Conservation (phyloP, 2,888 invertebrate genomes). For the Lymantria dispar region DNA sequence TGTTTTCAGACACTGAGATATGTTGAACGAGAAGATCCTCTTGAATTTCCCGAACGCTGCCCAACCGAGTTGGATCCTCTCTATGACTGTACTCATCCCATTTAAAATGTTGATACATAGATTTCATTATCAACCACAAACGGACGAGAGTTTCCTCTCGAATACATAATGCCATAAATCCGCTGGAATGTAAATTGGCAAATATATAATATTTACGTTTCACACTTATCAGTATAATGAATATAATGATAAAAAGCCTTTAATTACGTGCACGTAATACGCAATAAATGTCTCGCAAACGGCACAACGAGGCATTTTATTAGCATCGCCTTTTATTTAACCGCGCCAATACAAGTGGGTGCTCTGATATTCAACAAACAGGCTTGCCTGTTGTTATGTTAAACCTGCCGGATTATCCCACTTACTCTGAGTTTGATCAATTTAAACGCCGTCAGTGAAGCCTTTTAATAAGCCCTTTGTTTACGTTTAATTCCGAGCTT, state of each 20-base stretch:
- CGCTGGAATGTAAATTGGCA: too few species aligned
- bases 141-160: too few species aligned
- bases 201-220: not conserved
- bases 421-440: conserved; percentile 55
- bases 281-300: conserved; percentile 8
- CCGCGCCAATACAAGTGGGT: conserved; percentile 26
- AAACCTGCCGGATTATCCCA: conserved; percentile 50
- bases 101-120: too few species aligned
- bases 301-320: conserved; percentile 16
- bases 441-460: conserved; percentile 50
- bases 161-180: too few species aligned
- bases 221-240: not conserved
- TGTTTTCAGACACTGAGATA: too few species aligned
- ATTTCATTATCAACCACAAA: too few species aligned
- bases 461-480: conserved; percentile 50
- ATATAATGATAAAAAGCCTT: not conserved
- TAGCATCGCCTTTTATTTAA: conserved; percentile 18
- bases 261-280: conserved; percentile 6
- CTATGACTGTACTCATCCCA: too few species aligned
- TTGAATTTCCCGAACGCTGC: too few species aligned
- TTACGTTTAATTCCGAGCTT: conserved; percentile 48
- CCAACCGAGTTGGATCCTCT: too few species aligned
- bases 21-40: too few species aligned
- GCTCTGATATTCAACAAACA: conserved; percentile 36
- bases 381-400: conserved; percentile 36